Conservation (phyloP, 2,888 invertebrate genomes). For the Habroteleia sp. region DNA sequence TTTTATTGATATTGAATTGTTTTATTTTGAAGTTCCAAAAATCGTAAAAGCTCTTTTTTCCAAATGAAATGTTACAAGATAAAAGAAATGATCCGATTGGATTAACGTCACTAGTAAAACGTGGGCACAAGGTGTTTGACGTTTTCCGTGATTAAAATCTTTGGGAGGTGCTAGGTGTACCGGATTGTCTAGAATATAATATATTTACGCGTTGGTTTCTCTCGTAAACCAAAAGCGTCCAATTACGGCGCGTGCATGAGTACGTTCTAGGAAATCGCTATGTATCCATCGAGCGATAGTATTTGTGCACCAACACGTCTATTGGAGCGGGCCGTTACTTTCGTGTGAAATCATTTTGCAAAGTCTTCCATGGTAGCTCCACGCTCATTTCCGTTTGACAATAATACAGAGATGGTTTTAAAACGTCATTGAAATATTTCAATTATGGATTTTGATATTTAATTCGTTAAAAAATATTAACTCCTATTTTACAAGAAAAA, state of each 20-base stretch:
- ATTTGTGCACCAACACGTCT: slow-evolving; percentile 35
- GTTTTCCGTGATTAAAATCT: slow-evolving; percentile 39
- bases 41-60: too few relatives aligned
- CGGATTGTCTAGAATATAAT: slow-evolving; percentile 40
- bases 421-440: too few relatives aligned
- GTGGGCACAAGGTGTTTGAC: slow-evolving; percentile 19
- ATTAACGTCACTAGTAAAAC: slow-evolving; percentile 14
- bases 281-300: slow-evolving; percentile 41
- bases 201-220: slow-evolving; percentile 54
- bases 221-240: slow-evolving; percentile 62
- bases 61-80: slow-evolving; percentile 3
- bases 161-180: slow-evolving; percentile 23
- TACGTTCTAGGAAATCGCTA: slow-evolving; percentile 67
- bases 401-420: too few relatives aligned
- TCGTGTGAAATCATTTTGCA: slow-evolving; percentile 60
- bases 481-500: too few relatives aligned
- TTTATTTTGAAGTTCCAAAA: too few relatives aligned
- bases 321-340: slow-evolving; percentile 49
- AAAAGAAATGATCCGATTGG: slow-evolving; percentile 7
- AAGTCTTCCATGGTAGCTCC: slow-evolving; percentile 47
- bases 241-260: slow-evolving; percentile 63
- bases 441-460: too few relatives aligned
- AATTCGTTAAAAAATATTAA: too few relatives aligned
- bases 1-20: too few relatives aligned
- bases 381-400: slow-evolving; percentile 49